These are phyloP conservation scores for Dicerorhinus sumatrensis DNA, from an alignment of 2,113 vertebrate species.

Conservation along the genomic window DNA sequence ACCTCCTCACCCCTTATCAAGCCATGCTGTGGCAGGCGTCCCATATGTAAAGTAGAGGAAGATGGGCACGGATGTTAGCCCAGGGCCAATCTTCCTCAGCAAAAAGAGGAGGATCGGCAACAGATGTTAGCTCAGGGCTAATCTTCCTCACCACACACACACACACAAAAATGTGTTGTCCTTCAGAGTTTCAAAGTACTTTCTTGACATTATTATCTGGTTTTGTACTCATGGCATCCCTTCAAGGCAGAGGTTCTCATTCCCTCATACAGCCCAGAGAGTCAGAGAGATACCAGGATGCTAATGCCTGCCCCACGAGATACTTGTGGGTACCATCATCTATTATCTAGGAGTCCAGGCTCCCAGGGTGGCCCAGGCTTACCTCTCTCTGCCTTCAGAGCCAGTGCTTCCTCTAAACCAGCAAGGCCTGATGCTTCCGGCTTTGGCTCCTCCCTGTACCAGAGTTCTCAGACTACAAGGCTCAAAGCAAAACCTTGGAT, in stretches of 20 bases:
- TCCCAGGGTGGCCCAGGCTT: background rate
- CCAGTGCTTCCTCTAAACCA: background rate
- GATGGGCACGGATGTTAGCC: no score
- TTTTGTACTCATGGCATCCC: background rate
- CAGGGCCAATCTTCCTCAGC: no score
- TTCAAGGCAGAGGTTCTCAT: background rate
- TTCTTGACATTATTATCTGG: background rate
- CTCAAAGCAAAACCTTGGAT: background rate
- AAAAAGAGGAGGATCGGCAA: no score
- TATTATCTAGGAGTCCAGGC: background rate
- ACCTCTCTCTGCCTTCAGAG: background rate
- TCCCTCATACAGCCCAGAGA: background rate
- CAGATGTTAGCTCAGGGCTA: no score
- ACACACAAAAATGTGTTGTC: background rate
- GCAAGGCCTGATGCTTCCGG: background rate
- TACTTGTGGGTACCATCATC: fast-evolving
- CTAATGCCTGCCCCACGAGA: background rate
- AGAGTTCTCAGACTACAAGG: background rate
- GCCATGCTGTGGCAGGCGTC: no score
- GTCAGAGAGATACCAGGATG: background rate
- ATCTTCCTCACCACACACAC: no score
- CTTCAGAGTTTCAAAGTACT: background rate
- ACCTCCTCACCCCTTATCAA: no score
- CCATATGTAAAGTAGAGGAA: no score
- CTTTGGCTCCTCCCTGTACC: background rate